Percentiles rank a stretch among this genome's conserved stretches.
Conservation (phyloP, 2,888 invertebrate species). For the Agriopis marginaria region DNA sequence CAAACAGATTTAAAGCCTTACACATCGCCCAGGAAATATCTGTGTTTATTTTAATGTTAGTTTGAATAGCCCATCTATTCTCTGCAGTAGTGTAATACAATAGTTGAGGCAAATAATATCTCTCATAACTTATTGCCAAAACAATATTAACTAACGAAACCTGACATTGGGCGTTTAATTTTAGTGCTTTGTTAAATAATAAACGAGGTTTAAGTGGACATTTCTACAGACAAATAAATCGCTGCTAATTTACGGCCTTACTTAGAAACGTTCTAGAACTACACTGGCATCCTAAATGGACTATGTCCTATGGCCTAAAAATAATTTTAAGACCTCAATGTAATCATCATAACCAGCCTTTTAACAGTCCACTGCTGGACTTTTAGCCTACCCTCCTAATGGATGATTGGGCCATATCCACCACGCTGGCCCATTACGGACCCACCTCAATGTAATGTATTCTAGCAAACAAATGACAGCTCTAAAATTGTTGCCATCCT, state of each 20-base stretch:
- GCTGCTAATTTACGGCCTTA: neutral
- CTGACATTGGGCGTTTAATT: constrained; percentile 7
- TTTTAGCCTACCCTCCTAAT: no score
- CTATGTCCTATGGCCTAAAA: no score
- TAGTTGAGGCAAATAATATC: neutral
- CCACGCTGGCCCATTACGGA: no score
- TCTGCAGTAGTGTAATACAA: constrained; percentile 5
- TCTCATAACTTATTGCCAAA: constrained; percentile 13
- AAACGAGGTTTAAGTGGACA: constrained; percentile 10
- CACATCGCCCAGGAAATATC: constrained; percentile 12
- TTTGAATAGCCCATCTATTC: constrained; percentile 12
- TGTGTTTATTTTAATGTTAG: constrained; percentile 10
- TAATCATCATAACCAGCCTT: no score
- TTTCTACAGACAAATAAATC: neutral
- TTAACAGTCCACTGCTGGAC: no score
- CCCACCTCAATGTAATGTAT: no score
- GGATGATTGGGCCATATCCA: no score
- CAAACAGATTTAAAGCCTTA: constrained; percentile 1
- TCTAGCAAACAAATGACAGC: no score
- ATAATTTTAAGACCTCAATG: no score
- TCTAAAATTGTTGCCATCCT: no score
- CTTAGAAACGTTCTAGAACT: no score
- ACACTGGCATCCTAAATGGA: no score
- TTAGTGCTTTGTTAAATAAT: constrained; percentile 18
- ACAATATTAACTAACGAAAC: constrained; percentile 27